phyloP scores from a whole-genome alignment of 2,888 invertebrate genomes.

The Acanthacorydalis orientalis region DNA sequence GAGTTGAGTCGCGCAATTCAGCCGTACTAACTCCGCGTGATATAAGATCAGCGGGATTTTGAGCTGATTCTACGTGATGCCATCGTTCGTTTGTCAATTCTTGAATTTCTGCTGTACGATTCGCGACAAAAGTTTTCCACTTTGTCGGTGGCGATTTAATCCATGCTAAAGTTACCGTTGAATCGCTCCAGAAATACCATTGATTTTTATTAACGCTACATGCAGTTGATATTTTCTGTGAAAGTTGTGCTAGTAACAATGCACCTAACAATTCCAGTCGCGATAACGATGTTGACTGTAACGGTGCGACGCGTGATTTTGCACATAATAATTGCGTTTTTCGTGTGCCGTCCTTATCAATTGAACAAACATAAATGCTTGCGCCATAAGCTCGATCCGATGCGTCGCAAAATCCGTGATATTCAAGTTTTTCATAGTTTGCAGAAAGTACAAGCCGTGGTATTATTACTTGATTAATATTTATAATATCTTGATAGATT shows the following conservation, averaged over 20 bases:
- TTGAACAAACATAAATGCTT: not conserved
- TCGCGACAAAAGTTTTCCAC: not conserved
- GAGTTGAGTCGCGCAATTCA: not conserved
- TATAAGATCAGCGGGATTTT: not conserved
- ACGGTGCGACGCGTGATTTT: slow-evolving; percentile 1
- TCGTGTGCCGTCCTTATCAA: not conserved
- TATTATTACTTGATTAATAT: not conserved
- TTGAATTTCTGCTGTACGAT: not conserved
- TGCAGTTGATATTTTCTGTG: not conserved
- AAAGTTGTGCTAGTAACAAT: not conserved
- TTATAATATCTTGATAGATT: not conserved
- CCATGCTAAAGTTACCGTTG: not conserved
- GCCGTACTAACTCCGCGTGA: not conserved
- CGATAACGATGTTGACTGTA: not conserved
- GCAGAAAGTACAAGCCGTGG: not conserved
- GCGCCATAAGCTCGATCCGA: slow-evolving; percentile 1
- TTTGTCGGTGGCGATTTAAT: not conserved
- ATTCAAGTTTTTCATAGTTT: not conserved
- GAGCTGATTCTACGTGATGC: not conserved
- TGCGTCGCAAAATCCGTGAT: slow-evolving; percentile 2
- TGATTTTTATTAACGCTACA: not conserved
- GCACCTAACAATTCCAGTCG: not conserved
- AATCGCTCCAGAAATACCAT: not conserved
- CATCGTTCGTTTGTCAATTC: not conserved
- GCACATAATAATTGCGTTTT: not conserved